Evolutionary conservation across 1,140 invertebrate species (phyloP).

Genomic region (Araneus ventricosus): DNA sequence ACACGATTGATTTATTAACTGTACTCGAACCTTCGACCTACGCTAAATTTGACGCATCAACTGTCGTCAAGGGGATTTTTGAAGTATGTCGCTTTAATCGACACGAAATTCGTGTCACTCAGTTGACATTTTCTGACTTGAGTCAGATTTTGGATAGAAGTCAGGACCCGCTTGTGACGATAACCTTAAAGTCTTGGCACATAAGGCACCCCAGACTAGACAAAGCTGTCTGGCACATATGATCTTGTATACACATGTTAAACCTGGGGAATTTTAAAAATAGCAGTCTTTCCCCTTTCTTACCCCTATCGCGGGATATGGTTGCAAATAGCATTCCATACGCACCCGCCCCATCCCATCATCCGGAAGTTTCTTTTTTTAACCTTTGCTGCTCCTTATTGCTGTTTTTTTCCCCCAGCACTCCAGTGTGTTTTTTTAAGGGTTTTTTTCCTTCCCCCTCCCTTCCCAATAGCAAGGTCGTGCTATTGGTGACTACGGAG

Average conservation of each 20-base stretch:
- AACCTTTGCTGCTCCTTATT: neutral
- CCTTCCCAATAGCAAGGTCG: neutral
- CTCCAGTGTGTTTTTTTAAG: neutral
- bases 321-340: constrained; percentile 44
- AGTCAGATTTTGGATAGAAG: constrained; percentile 2
- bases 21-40: neutral
- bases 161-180: neutral
- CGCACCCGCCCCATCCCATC: neutral
- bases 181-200: constrained; percentile 47
- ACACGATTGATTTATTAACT: neutral
- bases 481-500: neutral
- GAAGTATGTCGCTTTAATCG: neutral
- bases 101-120: neutral
- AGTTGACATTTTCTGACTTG: constrained; percentile 12
- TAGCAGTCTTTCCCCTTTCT: constrained; percentile 32
- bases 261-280: constrained; percentile 39
- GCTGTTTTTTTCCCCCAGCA: neutral
- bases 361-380: constrained; percentile 67
- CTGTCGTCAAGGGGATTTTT: neutral
- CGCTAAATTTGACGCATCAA: neutral
- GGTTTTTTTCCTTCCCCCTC: neutral
- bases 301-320: constrained; percentile 12
- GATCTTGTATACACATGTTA: constrained; percentile 52
- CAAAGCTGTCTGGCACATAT: constrained; percentile 55
- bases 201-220: constrained; percentile 20